Evolutionary conservation across 2,113 vertebrate genomes (phyloP).

Genomic region (Dipodomys spectabilis): DNA sequence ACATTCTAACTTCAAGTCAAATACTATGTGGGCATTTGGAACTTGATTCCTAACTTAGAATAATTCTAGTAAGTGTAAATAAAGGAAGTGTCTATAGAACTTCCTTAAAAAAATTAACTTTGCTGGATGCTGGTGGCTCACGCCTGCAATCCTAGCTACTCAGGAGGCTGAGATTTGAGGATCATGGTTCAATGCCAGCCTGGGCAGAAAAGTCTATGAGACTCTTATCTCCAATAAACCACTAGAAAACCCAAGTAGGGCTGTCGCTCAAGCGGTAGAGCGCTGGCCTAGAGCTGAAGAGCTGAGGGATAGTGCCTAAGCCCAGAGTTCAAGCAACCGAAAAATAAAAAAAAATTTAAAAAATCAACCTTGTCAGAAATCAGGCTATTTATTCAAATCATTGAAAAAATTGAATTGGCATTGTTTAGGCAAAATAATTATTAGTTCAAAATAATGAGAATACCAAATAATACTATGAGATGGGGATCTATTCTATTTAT

Average conservation of each 20-base stretch:
- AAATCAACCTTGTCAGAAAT: background rate
- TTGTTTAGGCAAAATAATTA: background rate
- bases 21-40: conserved; percentile 5
- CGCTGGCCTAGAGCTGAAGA: too few species aligned
- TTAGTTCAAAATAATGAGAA: background rate
- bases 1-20: background rate
- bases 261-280: too few species aligned
- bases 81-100: background rate
- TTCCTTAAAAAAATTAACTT: background rate
- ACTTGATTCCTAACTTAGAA: background rate
- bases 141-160: too few species aligned
- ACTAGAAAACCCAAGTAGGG: too few species aligned
- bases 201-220: too few species aligned
- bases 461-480: background rate
- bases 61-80: background rate
- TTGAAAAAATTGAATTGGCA: background rate
- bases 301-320: too few species aligned
- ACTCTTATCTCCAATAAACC: too few species aligned
- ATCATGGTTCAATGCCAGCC: too few species aligned
- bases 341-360: background rate
- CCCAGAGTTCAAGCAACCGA: too few species aligned
- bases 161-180: too few species aligned
- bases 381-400: background rate
- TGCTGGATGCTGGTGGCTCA: too few species aligned
- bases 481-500: background rate